Base-by-base conservation (phyloP, 2,888 invertebrate genomes). In the Napeogenes sylphis region DNA sequence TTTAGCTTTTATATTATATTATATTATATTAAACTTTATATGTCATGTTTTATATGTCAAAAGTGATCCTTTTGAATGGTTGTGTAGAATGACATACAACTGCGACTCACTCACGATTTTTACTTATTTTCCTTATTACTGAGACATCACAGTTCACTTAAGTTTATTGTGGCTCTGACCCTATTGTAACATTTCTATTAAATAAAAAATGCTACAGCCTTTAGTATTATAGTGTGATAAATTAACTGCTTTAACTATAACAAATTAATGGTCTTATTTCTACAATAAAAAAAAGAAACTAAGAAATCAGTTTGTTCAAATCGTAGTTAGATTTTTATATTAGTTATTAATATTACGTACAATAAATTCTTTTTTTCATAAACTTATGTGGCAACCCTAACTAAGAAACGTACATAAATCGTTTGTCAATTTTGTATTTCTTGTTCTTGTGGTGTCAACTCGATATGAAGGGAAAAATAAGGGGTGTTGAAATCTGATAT, bases 401-500 rank as follows among this genome's bases (percentile, higher is more conserved):
- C 30, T 12, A 12, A 30, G 6, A 51, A 51, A 45, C n/a, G 33
- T 53, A 56, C 30, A 33, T 60, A 12, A 62, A 63, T 53, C 63
- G 56, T n/a, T 45, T 21, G 38, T 63, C 45, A 63, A 60, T 61
- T 63, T 66, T 63, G 42, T 56, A 56, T 62, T 45, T 56, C 51
- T 51, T 30, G 30, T 51, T 54, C 56, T 66, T 59, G 45, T 58
- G 54, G 58, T 66, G 63, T 66, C 65, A 63, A 58, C 61, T 58
- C 56, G 55, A 65, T 61, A 61, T 61, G 53, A 45, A 13, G 45
- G 56, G 46, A 38, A 63, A 66, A 66, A 61, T 60, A 63, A 63
- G 46, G 63, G 61, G 62, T 65, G 65, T 56, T 61, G 63, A 65
- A 55, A 63, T 58, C 51, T 46, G 32, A 51, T 12, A 12, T 56